These are phyloP conservation scores for Raja brachyura DNA, from an alignment of 2,113 vertebrate species.

Conservation along the genomic window DNA sequence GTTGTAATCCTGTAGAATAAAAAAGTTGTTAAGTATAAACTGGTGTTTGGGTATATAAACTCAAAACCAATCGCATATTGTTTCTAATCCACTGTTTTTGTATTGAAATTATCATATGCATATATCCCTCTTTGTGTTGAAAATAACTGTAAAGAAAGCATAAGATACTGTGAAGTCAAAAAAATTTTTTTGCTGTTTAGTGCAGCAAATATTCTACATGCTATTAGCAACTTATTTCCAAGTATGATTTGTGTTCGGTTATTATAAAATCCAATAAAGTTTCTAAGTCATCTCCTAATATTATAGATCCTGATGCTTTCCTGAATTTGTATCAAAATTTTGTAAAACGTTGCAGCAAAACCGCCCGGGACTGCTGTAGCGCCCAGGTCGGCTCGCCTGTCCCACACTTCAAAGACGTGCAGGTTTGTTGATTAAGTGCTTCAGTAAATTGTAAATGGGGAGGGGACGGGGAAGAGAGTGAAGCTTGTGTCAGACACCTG, in stretches of 20 bases:
- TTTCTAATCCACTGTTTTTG: slow-evolving; percentile 26
- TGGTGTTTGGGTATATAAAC: not conserved
- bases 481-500: not conserved
- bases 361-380: too few relatives aligned
- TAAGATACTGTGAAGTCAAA: slow-evolving; percentile 34
- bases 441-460: too few relatives aligned
- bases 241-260: slow-evolving; percentile 26
- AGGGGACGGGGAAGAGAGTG: not conserved
- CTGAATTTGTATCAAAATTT: not conserved
- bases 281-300: slow-evolving; percentile 34
- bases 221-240: slow-evolving; percentile 24
- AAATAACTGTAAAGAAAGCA: slow-evolving; percentile 13
- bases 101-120: slow-evolving; percentile 28
- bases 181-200: not conserved
- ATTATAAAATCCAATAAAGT: slow-evolving; percentile 35
- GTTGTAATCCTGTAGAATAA: slow-evolving; percentile 32
- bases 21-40: slow-evolving; percentile 22
- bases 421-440: too few relatives aligned
- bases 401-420: too few relatives aligned
- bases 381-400: too few relatives aligned
- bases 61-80: slow-evolving; percentile 1
- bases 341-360: too few relatives aligned
- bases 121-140: slow-evolving; percentile 24
- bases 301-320: not conserved
- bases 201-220: slow-evolving; percentile 26